Evolutionary conservation across 2,888 invertebrate species (phyloP).

Genomic region (Scotopteryx bipunctaria): DNA sequence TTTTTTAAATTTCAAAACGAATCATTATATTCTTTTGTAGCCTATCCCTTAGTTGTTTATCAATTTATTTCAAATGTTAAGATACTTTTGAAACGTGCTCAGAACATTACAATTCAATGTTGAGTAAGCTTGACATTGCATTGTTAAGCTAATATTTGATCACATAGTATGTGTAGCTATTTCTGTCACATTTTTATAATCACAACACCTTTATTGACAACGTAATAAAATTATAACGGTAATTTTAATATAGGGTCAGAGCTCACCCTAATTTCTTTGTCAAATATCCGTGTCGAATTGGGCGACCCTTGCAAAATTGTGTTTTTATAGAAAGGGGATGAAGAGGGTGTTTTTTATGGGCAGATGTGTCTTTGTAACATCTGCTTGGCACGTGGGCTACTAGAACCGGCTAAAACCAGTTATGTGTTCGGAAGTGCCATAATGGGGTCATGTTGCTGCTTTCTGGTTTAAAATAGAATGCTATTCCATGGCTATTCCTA

Average conservation of each 20-base stretch:
- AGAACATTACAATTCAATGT: no score
- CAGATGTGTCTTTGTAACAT: slow-evolving; percentile 47
- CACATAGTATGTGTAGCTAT: not conserved
- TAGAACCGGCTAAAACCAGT: slow-evolving; percentile 40
- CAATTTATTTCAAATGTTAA: no score
- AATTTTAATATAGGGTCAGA: slow-evolving; percentile 9
- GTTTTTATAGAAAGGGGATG: slow-evolving; percentile 8
- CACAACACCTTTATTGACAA: not conserved
- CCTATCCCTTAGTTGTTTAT: no score
- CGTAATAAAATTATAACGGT: not conserved
- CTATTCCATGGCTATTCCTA: slow-evolving; percentile 13
- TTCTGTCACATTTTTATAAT: not conserved
- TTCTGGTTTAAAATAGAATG: slow-evolving; percentile 19
- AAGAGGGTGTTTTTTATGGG: slow-evolving; percentile 29
- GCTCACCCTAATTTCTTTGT: slow-evolving; percentile 13
- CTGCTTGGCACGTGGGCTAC: slow-evolving; percentile 70
- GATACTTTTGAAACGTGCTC: no score
- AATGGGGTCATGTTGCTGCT: slow-evolving; percentile 31
- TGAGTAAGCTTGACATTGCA: no score
- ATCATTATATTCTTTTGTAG: no score
- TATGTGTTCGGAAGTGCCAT: slow-evolving; percentile 36
- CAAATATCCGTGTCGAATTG: slow-evolving; percentile 15
- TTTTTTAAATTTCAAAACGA: no score
- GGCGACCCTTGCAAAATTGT: slow-evolving; percentile 5
- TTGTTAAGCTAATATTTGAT: no score